These are phyloP conservation scores for Florisuga fusca DNA, from an alignment of 2,797 vertebrate species.

Conservation along the genomic window DNA sequence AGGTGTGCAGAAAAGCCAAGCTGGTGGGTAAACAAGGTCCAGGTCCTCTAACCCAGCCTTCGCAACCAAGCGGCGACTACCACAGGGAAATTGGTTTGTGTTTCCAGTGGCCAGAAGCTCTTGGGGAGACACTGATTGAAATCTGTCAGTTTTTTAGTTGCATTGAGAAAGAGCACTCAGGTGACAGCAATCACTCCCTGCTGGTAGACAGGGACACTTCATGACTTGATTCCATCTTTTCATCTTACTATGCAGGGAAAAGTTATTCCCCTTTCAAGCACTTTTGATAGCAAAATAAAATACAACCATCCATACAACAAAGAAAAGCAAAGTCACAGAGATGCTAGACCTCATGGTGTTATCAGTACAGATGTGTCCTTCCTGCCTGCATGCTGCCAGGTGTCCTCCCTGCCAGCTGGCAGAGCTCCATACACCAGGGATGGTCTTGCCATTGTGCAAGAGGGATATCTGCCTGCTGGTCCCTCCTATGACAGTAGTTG, in stretches of 20 bases:
- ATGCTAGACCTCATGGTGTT: neutral
- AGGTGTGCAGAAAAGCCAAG: neutral
- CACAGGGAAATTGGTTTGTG: neutral
- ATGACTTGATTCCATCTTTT: neutral
- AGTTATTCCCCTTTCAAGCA: neutral
- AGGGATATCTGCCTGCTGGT: neutral
- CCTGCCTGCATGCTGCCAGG: neutral
- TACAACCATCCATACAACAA: neutral
- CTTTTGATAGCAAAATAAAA: neutral
- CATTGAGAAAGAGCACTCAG: neutral
- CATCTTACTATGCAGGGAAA: neutral
- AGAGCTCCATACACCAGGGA: neutral
- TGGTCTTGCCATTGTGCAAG: neutral
- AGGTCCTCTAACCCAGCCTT: neutral
- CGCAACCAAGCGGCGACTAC: neutral
- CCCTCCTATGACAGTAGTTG: neutral
- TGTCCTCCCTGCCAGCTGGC: slow-evolving; percentile 20
- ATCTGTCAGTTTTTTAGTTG: neutral
- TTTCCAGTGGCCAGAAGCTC: neutral
- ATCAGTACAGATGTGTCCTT: neutral
- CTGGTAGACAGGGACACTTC: rapidly evolving
- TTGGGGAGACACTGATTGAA: neutral
- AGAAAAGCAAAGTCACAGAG: neutral
- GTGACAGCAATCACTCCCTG: neutral
- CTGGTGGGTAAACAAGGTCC: neutral